These are phyloP conservation scores for Urechis unicinctus DNA, from an alignment of 2,888 invertebrate species.

Conservation along the genomic window DNA sequence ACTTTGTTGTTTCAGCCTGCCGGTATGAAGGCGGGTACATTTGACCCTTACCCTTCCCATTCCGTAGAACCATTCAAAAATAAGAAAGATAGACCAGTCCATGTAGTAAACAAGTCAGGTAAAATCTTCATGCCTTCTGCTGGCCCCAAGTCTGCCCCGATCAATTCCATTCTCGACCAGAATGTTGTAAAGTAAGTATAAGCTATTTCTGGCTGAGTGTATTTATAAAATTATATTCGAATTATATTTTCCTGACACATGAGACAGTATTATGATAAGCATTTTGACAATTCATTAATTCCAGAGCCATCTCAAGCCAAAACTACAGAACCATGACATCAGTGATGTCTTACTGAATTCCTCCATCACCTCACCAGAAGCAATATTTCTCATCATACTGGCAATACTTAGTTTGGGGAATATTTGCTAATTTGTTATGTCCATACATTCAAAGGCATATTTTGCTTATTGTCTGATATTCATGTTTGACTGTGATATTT, in stretches of 20 bases:
- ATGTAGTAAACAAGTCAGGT: slow-evolving; percentile 48
- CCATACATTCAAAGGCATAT: no score
- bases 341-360: slow-evolving; percentile 17
- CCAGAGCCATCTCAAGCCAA: slow-evolving; percentile 40
- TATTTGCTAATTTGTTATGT: no score
- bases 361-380: no score
- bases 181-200: slow-evolving; percentile 41
- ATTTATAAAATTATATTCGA: not conserved
- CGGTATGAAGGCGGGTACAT: slow-evolving; percentile 48
- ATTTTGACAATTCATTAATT: slow-evolving; percentile 16
- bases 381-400: no score
- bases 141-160: slow-evolving; percentile 45
- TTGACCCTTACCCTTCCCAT: slow-evolving; percentile 48
- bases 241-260: no score
- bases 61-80: slow-evolving; percentile 41
- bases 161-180: slow-evolving; percentile 43
- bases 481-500: no score
- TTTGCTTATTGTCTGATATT: no score
- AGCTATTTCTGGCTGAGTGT: not conserved
- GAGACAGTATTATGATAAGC: no score
- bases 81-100: slow-evolving; percentile 26
- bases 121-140: slow-evolving; percentile 46
- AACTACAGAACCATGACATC: slow-evolving; percentile 36
- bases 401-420: no score
- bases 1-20: slow-evolving; percentile 31